These are phyloP conservation scores for Minunthozetes semirufus DNA, from an alignment of 2,888 invertebrate species.

Conservation along the genomic window DNA sequence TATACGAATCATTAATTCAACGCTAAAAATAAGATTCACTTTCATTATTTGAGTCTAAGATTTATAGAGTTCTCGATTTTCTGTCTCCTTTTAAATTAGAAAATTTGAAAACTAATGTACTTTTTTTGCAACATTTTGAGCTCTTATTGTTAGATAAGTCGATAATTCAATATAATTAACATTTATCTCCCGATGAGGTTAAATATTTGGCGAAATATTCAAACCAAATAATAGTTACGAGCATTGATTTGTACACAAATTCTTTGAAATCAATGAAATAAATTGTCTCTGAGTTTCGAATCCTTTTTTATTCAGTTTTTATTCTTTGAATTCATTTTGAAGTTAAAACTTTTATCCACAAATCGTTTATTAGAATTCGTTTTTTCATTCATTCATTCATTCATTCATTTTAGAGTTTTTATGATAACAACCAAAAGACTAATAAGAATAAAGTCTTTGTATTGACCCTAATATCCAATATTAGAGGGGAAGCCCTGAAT, in stretches of 20 bases:
- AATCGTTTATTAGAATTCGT: too few species aligned
- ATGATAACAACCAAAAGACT: too few species aligned
- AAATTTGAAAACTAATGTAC: too few species aligned
- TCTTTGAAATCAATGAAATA: not conserved
- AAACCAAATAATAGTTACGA: not conserved
- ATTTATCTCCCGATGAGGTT: not conserved
- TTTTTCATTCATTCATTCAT: too few species aligned
- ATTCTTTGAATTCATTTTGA: too few species aligned
- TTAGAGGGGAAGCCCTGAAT: not conserved
- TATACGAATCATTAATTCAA: not conserved
- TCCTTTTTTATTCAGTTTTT: too few species aligned
- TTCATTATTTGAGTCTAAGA: not conserved
- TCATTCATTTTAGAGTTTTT: too few species aligned
- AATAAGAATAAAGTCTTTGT: not conserved
- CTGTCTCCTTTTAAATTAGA: not conserved
- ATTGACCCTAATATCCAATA: not conserved
- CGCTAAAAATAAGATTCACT: not conserved
- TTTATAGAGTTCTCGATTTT: not conserved
- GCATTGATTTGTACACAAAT: not conserved
- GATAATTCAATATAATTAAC: too few species aligned
- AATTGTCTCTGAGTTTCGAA: too few species aligned
- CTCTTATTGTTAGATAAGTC: too few species aligned
- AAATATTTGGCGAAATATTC: not conserved
- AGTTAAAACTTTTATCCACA: too few species aligned
- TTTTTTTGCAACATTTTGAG: too few species aligned